Conservation (phyloP, 2,888 invertebrate genomes). For the Spodoptera exigua region DNA sequence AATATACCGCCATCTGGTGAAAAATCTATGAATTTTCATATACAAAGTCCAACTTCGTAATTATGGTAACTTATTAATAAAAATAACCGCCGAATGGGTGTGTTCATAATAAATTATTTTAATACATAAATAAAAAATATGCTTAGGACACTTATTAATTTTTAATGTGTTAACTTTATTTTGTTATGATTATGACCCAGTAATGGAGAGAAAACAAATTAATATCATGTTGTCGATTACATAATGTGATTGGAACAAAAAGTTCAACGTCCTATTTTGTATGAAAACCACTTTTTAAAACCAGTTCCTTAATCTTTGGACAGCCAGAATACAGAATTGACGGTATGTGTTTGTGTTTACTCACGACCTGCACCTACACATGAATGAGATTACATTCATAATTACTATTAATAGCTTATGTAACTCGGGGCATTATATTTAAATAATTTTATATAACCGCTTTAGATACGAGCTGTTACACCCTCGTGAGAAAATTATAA, state of each 20-base stretch:
- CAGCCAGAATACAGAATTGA: conserved; percentile 68
- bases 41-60: conserved; percentile 7
- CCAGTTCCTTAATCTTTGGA: conserved; percentile 77
- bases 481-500: not conserved
- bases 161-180: conserved; percentile 38
- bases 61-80: conserved; percentile 1
- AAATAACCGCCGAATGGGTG: not conserved
- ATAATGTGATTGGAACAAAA: conserved; percentile 77
- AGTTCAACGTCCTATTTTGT: conserved; percentile 85
- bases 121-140: conserved; percentile 13
- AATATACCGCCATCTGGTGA: conserved; percentile 13
- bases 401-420: conserved; percentile 53
- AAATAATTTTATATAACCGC: conserved; percentile 47
- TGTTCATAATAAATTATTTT: conserved; percentile 14
- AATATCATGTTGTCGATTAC: conserved; percentile 73
- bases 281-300: conserved; percentile 84
- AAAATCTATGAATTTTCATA: conserved; percentile 28
- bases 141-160: conserved; percentile 32
- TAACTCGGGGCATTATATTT: conserved; percentile 40
- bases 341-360: conserved; percentile 60
- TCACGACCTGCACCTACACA: conserved; percentile 50
- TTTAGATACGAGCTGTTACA: not conserved
- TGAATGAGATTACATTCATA: conserved; percentile 55
- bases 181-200: conserved; percentile 59
- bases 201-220: conserved; percentile 77